These are phyloP conservation scores for Adelognathus sp. DNA, from an alignment of 2,888 invertebrate genomes.

Conservation along the genomic window DNA sequence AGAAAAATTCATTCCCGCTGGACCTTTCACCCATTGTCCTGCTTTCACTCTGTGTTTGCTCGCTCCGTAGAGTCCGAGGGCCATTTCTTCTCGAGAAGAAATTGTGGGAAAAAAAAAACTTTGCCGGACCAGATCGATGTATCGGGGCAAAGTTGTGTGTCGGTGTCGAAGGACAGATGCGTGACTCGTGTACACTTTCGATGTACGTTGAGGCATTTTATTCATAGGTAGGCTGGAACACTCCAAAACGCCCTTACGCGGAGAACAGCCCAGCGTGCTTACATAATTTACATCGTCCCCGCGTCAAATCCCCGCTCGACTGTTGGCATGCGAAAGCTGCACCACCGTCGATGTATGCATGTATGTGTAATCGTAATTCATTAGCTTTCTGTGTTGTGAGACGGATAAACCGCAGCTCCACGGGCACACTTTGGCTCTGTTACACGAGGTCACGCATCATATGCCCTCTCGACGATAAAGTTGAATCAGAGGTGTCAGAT, in stretches of 20 bases:
- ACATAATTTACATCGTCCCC: conserved; percentile 50
- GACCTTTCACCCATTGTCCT: neutral
- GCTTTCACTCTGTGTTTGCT: neutral
- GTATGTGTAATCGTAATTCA: conserved; percentile 52
- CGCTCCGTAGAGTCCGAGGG: neutral
- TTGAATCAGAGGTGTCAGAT: conserved; percentile 39
- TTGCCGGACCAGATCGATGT: conserved; percentile 35
- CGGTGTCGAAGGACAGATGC: conserved; percentile 46
- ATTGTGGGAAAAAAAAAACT: conserved; percentile 12
- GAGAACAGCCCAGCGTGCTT: conserved; percentile 23
- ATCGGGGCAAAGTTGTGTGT: neutral
- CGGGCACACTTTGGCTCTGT: neutral
- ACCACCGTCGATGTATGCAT: too few relatives aligned
- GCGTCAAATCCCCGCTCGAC: conserved; percentile 43
- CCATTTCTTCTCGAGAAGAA: neutral
- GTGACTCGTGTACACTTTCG: conserved; percentile 32
- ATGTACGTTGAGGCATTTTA: conserved; percentile 39
- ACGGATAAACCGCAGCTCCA: neutral
- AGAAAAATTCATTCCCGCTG: neutral
- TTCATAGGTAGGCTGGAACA: conserved; percentile 36
- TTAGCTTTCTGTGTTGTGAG: conserved; percentile 28
- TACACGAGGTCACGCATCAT: conserved; percentile 6
- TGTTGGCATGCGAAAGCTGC: conserved; percentile 28
- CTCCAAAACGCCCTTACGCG: conserved; percentile 29
- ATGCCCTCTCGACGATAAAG: conserved; percentile 31